phyloP scores from a whole-genome alignment of 1,140 invertebrate genomes.

The Hypsibius dujardini region DNA sequence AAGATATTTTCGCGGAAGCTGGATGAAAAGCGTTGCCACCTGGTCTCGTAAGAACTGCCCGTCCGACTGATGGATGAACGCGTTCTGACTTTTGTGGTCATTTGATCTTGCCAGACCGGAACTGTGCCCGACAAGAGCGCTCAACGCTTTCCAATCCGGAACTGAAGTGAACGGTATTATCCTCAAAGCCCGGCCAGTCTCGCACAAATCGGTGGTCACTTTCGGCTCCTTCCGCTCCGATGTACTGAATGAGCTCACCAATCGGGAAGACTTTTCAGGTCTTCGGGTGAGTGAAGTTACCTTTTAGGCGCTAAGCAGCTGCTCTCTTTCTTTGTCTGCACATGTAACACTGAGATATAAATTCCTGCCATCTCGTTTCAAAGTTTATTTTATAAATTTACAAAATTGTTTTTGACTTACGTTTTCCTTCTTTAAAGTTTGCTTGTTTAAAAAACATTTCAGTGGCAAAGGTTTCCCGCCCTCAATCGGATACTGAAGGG shows the following conservation, averaged over 20 bases:
- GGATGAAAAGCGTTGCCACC: conserved; percentile 56
- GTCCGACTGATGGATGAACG: too few species aligned
- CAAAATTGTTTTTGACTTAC: conserved; percentile 17
- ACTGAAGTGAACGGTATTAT: conserved; percentile 13
- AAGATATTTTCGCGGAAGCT: conserved; percentile 64
- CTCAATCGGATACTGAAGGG: conserved; percentile 76
- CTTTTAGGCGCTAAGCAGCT: conserved; percentile 26
- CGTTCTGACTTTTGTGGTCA: too few species aligned
- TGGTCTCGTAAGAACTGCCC: conserved; percentile 54
- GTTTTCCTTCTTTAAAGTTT: conserved; percentile 40
- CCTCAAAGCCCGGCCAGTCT: conserved; percentile 10
- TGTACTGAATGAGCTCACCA: conserved; percentile 27
- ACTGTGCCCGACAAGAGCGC: background rate
- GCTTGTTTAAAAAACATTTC: conserved; percentile 38
- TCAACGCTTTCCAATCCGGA: conserved; percentile 6
- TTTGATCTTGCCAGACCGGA: conserved; percentile 7
- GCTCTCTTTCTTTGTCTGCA: too few species aligned
- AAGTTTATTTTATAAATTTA: conserved; percentile 18
- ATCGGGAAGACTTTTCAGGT: conserved; percentile 18
- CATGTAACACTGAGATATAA: too few species aligned
- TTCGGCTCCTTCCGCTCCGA: background rate
- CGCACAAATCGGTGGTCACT: conserved; percentile 4
- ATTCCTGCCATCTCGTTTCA: too few species aligned
- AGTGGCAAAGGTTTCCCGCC: conserved; percentile 74
- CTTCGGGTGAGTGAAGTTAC: conserved; percentile 18